These are phyloP conservation scores for Sipha maydis DNA, from an alignment of 2,888 invertebrate species.

Conservation along the genomic window DNA sequence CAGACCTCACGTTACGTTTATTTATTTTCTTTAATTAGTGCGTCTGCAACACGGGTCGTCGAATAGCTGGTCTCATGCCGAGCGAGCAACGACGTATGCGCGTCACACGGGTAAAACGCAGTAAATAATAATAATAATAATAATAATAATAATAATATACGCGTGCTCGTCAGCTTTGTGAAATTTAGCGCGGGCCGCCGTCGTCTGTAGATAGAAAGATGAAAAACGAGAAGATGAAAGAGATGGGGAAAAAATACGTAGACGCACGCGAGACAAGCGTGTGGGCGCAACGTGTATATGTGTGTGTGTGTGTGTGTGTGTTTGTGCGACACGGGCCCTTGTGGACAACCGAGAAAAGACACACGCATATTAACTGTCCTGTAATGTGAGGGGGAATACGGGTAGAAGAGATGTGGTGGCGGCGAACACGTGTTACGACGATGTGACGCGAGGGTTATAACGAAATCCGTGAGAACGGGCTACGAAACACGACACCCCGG, in stretches of 20 bases:
- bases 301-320: no score
- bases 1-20: conserved; percentile 44
- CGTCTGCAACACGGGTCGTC: neutral
- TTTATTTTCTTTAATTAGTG: conserved; percentile 41
- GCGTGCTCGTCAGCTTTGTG: neutral
- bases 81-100: neutral
- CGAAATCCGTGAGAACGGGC: conserved; percentile 59
- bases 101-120: conserved; percentile 9
- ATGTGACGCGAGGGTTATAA: conserved; percentile 38
- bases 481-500: conserved; percentile 59
- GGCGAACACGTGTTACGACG: conserved; percentile 40
- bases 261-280: neutral
- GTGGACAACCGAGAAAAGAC: conserved; percentile 43
- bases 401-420: conserved; percentile 5
- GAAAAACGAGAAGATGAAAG: neutral
- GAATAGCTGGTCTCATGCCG: neutral
- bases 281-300: neutral
- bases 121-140: neutral
- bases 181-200: neutral
- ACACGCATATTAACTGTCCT: conserved; percentile 52
- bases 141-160: neutral
- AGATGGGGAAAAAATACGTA: neutral
- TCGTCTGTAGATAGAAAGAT: neutral
- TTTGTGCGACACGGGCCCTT: neutral
- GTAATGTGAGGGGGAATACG: neutral